Conservation (phyloP, 2,797 vertebrate species). For the Anguilla megastoma region DNA sequence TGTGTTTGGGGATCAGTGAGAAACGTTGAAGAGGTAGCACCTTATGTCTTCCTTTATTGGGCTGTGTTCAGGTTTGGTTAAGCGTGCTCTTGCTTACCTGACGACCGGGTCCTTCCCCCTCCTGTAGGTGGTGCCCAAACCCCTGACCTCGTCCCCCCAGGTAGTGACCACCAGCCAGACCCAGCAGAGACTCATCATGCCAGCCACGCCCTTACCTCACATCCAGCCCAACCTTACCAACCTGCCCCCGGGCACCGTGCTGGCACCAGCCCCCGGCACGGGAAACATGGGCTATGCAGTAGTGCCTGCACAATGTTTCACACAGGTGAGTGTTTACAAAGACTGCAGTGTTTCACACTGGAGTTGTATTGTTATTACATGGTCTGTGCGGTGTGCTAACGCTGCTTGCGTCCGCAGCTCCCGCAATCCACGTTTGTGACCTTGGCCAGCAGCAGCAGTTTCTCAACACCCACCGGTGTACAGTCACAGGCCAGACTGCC, state of each 20-base stretch:
- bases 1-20: neutral
- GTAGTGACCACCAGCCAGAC: constrained; percentile 87
- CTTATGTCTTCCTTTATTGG: neutral
- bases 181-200: constrained; percentile 97
- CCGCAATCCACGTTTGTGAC: constrained; percentile 91
- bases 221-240: constrained; percentile 97
- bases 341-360: neutral
- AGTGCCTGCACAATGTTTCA: constrained; percentile 93
- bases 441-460: constrained; percentile 88
- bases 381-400: neutral
- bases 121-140: constrained; percentile 87
- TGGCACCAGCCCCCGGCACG: constrained; percentile 86
- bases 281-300: constrained; percentile 93
- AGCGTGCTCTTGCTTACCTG: neutral
- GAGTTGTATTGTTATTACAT: neutral
- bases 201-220: constrained; percentile 91
- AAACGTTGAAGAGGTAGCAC: neutral
- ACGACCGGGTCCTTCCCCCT: neutral
- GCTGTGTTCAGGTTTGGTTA: neutral
- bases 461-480: constrained; percentile 77
- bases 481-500: constrained; percentile 92
- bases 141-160: constrained; percentile 81
- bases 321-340: constrained; percentile 77
- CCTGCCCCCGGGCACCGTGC: constrained; percentile 90
- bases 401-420: constrained; percentile 68